These are phyloP conservation scores for Condylura cristata DNA, from an alignment of 2,113 vertebrate genomes.

Conservation along the genomic window DNA sequence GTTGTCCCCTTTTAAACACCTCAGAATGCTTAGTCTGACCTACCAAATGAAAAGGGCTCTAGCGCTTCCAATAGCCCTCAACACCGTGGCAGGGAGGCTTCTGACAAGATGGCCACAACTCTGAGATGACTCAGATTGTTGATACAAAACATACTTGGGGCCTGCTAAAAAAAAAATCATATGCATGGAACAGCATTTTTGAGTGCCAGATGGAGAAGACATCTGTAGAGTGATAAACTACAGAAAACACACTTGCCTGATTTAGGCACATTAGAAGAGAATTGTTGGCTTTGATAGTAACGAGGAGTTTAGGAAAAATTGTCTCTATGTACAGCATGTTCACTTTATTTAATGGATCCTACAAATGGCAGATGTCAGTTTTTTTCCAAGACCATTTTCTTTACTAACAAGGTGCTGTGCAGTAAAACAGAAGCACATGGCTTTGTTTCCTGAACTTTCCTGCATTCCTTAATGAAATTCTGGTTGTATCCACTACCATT, in stretches of 20 bases:
- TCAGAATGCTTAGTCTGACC: neutral
- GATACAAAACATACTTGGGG: neutral
- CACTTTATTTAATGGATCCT: neutral
- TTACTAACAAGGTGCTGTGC: neutral
- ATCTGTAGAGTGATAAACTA: conserved; percentile 53
- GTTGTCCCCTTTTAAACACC: neutral
- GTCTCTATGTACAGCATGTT: neutral
- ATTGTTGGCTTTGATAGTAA: neutral
- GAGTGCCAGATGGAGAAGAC: conserved; percentile 59
- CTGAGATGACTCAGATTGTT: neutral
- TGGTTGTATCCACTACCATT: neutral
- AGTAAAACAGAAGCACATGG: neutral
- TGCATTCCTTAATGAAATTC: neutral
- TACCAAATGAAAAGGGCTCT: neutral
- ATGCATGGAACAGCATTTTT: conserved; percentile 26
- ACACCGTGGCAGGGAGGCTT: neutral
- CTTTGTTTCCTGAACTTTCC: neutral
- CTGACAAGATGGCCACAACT: neutral
- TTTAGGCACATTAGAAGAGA: neutral
- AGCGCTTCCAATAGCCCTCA: neutral
- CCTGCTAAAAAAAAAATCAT: neutral
- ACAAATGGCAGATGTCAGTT: neutral
- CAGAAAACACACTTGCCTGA: conserved; percentile 9
- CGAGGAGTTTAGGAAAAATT: neutral
- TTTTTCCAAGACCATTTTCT: neutral